Base-by-base conservation (phyloP, 2,797 vertebrate species). In the Rhinogobio ventralis region DNA sequence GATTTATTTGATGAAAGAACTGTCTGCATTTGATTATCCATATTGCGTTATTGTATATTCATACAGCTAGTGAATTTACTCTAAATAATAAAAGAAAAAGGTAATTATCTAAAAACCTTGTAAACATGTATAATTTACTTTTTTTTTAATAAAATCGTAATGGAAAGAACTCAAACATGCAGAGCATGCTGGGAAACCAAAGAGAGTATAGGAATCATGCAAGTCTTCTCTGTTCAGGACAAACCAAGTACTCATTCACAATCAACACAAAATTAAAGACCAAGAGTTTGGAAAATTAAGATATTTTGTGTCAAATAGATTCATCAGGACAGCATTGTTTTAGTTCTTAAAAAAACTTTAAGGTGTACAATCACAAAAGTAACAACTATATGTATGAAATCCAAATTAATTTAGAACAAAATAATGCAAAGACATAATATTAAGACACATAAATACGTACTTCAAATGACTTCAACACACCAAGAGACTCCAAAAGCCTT, bases 401-500 rank as follows among this genome's bases (percentile, higher is more conserved):
- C 19, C 45, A 33, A 17, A 82, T 36, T 2, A 25, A 74, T 74
- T 74, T 25, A 51, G n/a, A 57, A 30, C 11, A 60, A 71, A 77
- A 67, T 20, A 55, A 66, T 68, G n/a, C 71, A 82, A 7, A 66
- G 67, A 45, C 46, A 42, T 36, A 45, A 28, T 13, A 84, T 55
- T 45, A 84, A 30, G 13, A 77, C 6, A 28, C 51, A 51, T 5
- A 15, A 66, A 74, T 20, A 62, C 17, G 30, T 25, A 74, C 71
- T 83, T 83, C 28, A 83, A 75, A 67, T 55, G 19, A 57, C 51
- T 71, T 81, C 39, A 82, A 79, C 69, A 66, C 53, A 85, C 71
- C 85, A 64, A 85, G 51, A 69, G 20, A 73, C 74, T 46, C 73
- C 39, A 71, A 85, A 84, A n/a, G 73, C 73, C 78, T 94, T 93